These are phyloP conservation scores for Bombus waltoni DNA, from an alignment of 1,140 invertebrate species.

Conservation along the genomic window DNA sequence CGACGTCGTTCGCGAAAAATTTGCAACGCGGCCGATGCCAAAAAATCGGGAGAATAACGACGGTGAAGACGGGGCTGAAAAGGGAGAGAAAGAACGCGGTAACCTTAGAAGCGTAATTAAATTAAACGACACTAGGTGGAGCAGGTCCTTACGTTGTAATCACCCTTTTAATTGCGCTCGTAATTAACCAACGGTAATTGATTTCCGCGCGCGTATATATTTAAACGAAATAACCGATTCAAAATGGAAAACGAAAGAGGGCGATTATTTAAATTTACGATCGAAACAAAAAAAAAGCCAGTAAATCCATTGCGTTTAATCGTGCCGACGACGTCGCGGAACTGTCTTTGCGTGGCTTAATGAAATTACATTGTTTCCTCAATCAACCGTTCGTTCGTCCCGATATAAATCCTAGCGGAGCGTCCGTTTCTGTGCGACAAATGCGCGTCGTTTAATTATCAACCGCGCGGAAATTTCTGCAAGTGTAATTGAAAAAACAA, in stretches of 20 bases:
- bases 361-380: conserved; percentile 12
- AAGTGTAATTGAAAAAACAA: conserved; percentile 10
- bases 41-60: background rate
- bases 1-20: conserved; percentile 31
- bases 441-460: conserved; percentile 17
- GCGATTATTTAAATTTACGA: background rate
- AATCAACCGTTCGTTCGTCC: conserved; percentile 15
- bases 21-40: background rate
- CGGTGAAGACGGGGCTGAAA: background rate
- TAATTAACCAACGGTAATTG: conserved; percentile 41
- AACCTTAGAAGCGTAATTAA: conserved; percentile 30
- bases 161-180: conserved; percentile 32
- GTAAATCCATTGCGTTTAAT: background rate
- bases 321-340: background rate
- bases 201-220: conserved; percentile 12
- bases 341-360: background rate
- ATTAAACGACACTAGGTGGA: conserved; percentile 36
- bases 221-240: background rate
- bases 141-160: conserved; percentile 43
- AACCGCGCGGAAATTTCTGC: too few relatives aligned
- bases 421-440: background rate
- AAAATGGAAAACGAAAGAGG: background rate
- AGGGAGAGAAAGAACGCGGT: background rate
- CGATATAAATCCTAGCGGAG: conserved; percentile 1
- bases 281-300: background rate